Evolutionary conservation across 2,888 invertebrate genomes (phyloP).

Genomic region (Dynastes maya): DNA sequence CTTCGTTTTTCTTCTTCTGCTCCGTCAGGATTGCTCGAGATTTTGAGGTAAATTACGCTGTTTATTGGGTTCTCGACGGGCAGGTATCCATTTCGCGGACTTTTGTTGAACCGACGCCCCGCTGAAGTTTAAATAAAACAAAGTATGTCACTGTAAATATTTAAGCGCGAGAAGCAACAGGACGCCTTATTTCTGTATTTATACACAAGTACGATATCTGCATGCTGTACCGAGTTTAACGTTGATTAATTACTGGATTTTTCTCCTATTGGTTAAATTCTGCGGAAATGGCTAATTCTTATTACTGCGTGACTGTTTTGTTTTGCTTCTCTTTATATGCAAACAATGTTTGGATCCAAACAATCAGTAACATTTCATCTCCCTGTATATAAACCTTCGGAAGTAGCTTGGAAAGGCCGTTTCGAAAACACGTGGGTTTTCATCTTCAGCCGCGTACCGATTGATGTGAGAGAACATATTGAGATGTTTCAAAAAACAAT

Average conservation of each 20-base stretch:
- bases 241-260: conserved; percentile 3
- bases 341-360: no score
- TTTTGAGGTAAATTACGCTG: conserved; percentile 6
- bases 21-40: not conserved
- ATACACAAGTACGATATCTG: conserved; percentile 15
- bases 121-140: conserved; percentile 22
- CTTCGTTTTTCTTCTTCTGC: not conserved
- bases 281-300: not conserved
- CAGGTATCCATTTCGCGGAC: conserved; percentile 19
- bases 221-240: conserved; percentile 9
- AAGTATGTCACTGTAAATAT: conserved; percentile 35
- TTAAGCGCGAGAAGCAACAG: conserved; percentile 11
- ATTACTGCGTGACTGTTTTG: no score
- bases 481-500: no score
- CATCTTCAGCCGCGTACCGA: no score
- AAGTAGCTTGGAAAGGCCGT: no score
- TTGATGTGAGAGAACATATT: no score
- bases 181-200: conserved; percentile 26
- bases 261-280: conserved; percentile 8
- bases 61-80: conserved; percentile 1
- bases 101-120: conserved; percentile 16
- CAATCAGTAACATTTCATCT: no score
- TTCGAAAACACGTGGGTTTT: no score
- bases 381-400: no score
- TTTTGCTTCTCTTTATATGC: no score